Evolutionary conservation across 2,888 invertebrate genomes (phyloP).

Genomic region (Hirtodrosophila histrioides): DNA sequence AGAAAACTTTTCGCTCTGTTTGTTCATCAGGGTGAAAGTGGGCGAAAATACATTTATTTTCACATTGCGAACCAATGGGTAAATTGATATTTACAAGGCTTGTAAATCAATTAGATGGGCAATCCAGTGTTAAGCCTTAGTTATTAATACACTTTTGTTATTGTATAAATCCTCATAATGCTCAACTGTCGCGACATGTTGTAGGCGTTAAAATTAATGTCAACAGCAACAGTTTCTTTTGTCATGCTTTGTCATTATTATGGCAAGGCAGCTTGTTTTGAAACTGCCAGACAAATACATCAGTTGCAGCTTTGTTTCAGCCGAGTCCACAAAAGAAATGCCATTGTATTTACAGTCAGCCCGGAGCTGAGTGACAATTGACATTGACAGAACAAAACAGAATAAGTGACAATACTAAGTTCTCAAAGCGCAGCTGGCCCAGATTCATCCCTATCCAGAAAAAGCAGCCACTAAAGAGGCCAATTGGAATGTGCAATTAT

Average conservation of each 20-base stretch:
- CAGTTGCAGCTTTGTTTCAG: conserved; percentile 23
- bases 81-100: conserved; percentile 44
- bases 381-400: conserved; percentile 23
- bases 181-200: conserved; percentile 7
- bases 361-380: conserved; percentile 32
- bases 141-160: conserved; percentile 30
- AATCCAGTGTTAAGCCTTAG: conserved; percentile 23
- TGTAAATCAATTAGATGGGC: conserved; percentile 50
- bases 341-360: conserved; percentile 19
- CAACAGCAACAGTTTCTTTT: conserved; percentile 26
- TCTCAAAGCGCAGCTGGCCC: conserved; percentile 13
- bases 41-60: conserved; percentile 6
- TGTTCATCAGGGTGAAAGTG: conserved; percentile 12
- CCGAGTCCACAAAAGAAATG: conserved; percentile 25
- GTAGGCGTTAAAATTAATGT: conserved; percentile 32
- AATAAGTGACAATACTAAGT: conserved; percentile 17
- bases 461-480: conserved; percentile 20
- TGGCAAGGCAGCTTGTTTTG: conserved; percentile 16
- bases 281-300: conserved; percentile 18
- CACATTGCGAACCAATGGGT: neutral
- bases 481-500: conserved; percentile 55
- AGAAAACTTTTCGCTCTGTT: conserved; percentile 38
- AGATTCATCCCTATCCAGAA: neutral
- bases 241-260: conserved; percentile 28
- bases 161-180: conserved; percentile 13